Percentiles rank a stretch among this genome's conserved stretches.
Evolutionary conservation across 2,797 vertebrate genomes (phyloP).

Genomic region (Hipposideros larvatus): DNA sequence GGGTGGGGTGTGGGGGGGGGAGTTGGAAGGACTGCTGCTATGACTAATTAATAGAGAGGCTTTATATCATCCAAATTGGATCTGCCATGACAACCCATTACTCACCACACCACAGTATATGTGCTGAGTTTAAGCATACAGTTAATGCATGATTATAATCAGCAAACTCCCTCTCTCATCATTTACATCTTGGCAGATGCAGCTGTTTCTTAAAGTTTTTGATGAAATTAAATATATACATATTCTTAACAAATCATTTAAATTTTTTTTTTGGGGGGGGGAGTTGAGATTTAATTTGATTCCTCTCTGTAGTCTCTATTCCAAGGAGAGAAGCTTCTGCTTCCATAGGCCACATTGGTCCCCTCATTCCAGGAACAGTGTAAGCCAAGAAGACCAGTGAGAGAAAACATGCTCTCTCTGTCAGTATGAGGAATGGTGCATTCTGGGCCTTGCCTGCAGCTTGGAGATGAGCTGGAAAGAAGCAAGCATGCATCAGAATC

Average conservation of each 20-base stretch:
- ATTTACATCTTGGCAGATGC: background rate
- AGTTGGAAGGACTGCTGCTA: background rate
- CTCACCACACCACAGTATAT: background rate
- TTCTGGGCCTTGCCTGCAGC: background rate
- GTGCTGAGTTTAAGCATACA: background rate
- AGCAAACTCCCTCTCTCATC: background rate
- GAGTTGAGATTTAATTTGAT: background rate
- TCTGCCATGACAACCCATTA: background rate
- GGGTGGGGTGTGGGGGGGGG: too few relatives aligned
- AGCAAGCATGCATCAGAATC: background rate
- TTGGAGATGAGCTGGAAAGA: background rate
- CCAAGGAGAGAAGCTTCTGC: background rate
- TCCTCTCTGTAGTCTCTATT: background rate
- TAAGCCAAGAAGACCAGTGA: background rate
- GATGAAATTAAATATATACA: background rate
- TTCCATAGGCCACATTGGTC: background rate
- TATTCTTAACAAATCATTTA: background rate
- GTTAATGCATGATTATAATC: background rate
- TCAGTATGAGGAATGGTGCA: background rate
- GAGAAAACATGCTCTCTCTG: background rate
- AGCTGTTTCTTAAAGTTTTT: constrained; percentile 3
- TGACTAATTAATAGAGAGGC: constrained; percentile 42
- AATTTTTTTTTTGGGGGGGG: background rate
- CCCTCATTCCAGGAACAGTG: background rate
- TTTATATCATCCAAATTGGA: constrained; percentile 31